A percentile compares a stretch with the other conserved stretches of the same genome.
Evolutionary conservation across 2,113 vertebrate genomes (phyloP).

Genomic region (Talpa occidentalis): DNA sequence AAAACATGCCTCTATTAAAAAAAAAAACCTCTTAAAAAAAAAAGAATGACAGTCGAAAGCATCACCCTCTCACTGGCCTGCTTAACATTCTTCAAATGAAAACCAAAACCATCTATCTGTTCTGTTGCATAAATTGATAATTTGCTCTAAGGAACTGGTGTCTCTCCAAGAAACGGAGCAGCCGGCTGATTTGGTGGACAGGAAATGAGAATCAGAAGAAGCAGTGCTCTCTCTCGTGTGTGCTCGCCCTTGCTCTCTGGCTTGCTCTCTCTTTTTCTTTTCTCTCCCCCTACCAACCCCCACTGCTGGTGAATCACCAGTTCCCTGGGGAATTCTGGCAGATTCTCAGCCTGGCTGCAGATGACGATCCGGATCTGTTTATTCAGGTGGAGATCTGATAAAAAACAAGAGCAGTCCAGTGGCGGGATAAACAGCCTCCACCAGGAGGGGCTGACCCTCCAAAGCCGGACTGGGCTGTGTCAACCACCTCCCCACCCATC

Average conservation of each 20-base stretch:
- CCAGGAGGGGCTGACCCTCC: slow-evolving; percentile 71
- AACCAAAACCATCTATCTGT: slow-evolving; percentile 64
- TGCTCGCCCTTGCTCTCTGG: too few species aligned
- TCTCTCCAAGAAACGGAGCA: slow-evolving; percentile 7
- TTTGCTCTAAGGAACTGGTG: slow-evolving; percentile 52
- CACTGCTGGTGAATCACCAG: slow-evolving; percentile 85
- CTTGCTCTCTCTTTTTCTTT: too few species aligned
- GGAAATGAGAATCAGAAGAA: slow-evolving; percentile 79
- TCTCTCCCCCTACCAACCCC: slow-evolving; percentile 23
- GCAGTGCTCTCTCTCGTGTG: slow-evolving; percentile 77
- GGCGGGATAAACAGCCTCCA: slow-evolving; percentile 77
- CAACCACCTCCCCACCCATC: slow-evolving; percentile 36
- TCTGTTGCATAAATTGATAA: slow-evolving; percentile 21
- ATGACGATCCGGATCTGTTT: slow-evolving; percentile 85
- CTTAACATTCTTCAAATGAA: slow-evolving; percentile 32
- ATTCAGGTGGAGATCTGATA: slow-evolving; percentile 87
- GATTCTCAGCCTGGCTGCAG: slow-evolving; percentile 86
- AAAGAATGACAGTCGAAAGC: neutral
- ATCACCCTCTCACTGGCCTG: neutral
- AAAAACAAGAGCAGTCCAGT: slow-evolving; percentile 79
- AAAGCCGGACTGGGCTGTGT: slow-evolving; percentile 61
- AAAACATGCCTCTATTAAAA: too few species aligned
- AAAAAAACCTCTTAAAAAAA: too few species aligned
- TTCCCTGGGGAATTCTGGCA: slow-evolving; percentile 85
- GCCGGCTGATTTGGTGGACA: slow-evolving; percentile 68